These are phyloP conservation scores for Xylocampa areola DNA, from an alignment of 2,888 invertebrate genomes.

Conservation along the genomic window DNA sequence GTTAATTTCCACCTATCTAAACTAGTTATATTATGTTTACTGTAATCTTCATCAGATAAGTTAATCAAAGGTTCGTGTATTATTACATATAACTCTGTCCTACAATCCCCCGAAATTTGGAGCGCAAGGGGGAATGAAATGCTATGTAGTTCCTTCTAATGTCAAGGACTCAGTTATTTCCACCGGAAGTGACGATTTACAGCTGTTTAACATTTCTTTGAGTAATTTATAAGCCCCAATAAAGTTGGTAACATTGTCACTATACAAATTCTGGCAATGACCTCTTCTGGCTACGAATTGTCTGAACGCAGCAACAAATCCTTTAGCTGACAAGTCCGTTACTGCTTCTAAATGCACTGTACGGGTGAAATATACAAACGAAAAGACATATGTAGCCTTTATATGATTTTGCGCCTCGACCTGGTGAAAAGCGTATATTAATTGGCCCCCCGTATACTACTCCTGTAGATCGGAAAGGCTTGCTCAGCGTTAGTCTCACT, in stretches of 20 bases:
- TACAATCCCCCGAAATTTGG: neutral
- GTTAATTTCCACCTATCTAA: too few species aligned
- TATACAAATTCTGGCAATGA: neutral
- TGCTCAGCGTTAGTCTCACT: neutral
- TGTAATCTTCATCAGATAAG: neutral
- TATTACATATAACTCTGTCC: neutral
- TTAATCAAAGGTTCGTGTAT: neutral
- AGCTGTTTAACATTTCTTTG: neutral
- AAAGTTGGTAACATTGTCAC: slow-evolving; percentile 2
- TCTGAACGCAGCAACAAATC: neutral
- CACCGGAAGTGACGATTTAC: neutral
- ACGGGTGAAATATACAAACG: neutral
- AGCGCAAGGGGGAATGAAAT: neutral
- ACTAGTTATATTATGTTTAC: too few species aligned
- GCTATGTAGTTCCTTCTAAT: neutral
- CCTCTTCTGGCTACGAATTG: neutral
- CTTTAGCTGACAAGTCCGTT: neutral
- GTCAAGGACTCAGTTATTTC: neutral
- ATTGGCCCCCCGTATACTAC: neutral
- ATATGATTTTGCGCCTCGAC: neutral
- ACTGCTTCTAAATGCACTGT: neutral
- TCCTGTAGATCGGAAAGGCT: slow-evolving; percentile 1
- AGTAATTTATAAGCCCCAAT: neutral
- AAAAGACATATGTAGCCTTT: too few species aligned
- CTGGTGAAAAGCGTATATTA: neutral